Percentiles rank a stretch among this genome's conserved stretches.
Conservation (phyloP, 2,888 invertebrate species). For the Xanthorhoe designata region DNA sequence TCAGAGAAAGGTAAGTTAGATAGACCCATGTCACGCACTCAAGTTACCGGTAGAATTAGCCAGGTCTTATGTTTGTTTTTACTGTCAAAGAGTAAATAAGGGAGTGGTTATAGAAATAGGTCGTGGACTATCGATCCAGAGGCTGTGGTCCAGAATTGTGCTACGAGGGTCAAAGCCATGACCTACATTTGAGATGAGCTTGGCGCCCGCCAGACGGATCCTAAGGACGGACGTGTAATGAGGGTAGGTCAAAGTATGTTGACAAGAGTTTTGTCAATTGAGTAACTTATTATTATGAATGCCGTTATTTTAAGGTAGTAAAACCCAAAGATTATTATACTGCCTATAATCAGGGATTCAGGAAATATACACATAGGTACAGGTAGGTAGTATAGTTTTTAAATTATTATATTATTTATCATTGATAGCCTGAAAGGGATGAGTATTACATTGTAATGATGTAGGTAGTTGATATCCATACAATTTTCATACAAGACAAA, state of each 20-base stretch:
- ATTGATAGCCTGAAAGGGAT: too few species aligned
- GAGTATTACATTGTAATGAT: too few species aligned
- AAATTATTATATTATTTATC: too few species aligned
- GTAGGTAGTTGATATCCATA: not conserved
- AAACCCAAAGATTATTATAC: too few species aligned
- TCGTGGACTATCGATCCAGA: constrained; percentile 74
- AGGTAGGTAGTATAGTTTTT: too few species aligned
- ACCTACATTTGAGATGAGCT: constrained; percentile 64
- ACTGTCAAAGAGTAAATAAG: constrained; percentile 35
- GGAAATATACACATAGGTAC: too few species aligned
- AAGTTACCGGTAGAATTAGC: constrained; percentile 24
- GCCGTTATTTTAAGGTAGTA: not conserved
- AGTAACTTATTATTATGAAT: not conserved
- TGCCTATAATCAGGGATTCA: too few species aligned
- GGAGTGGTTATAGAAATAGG: constrained; percentile 54
- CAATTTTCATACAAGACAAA: not conserved
- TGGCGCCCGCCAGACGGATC: constrained; percentile 37
- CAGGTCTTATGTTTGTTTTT: not conserved
- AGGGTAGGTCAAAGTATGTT: constrained; percentile 20
- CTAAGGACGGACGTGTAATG: constrained; percentile 1
- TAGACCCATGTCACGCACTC: constrained; percentile 36
- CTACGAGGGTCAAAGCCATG: constrained; percentile 75
- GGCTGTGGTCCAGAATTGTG: constrained; percentile 76
- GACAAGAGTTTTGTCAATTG: not conserved
- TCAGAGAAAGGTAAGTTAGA: constrained; percentile 93